Conservation (phyloP, 2,113 vertebrate species). For the Stigmatopora argus region DNA sequence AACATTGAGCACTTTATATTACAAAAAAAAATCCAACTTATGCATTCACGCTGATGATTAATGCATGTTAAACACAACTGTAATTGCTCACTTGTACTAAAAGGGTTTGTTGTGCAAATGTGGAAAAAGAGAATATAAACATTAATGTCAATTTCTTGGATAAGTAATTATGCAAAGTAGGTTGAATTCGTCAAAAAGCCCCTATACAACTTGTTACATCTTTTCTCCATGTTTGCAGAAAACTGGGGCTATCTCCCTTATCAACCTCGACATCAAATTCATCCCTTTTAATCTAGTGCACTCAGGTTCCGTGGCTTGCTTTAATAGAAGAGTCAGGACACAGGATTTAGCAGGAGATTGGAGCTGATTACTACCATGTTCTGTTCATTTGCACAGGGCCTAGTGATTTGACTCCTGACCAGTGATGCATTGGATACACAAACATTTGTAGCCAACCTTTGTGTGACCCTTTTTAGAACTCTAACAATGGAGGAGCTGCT, state of each 20-base stretch:
- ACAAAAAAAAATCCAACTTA: neutral
- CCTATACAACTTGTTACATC: slow-evolving; percentile 39
- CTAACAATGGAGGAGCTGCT: slow-evolving; percentile 42
- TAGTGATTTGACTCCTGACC: slow-evolving; percentile 61
- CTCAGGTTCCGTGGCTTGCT: slow-evolving; percentile 52
- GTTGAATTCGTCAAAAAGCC: slow-evolving; percentile 63
- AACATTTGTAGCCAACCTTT: slow-evolving; percentile 48
- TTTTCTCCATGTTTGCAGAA: neutral
- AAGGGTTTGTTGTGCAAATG: neutral
- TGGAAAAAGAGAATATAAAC: slow-evolving; percentile 26
- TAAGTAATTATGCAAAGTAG: slow-evolving; percentile 49
- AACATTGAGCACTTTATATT: neutral
- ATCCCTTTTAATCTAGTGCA: slow-evolving; percentile 49
- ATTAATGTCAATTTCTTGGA: slow-evolving; percentile 53
- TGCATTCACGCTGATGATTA: neutral
- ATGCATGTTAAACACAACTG: neutral
- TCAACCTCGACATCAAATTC: slow-evolving; percentile 45
- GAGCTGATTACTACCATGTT: slow-evolving; percentile 63
- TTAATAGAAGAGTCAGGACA: slow-evolving; percentile 58
- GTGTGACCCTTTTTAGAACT: slow-evolving; percentile 38
- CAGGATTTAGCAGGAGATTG: slow-evolving; percentile 53
- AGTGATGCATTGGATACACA: slow-evolving; percentile 58
- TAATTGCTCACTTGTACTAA: neutral
- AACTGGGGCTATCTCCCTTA: slow-evolving; percentile 15
- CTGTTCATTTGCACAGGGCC: slow-evolving; percentile 62